These are phyloP conservation scores for Sturnira hondurensis DNA, from an alignment of 2,113 vertebrate species.

Conservation along the genomic window DNA sequence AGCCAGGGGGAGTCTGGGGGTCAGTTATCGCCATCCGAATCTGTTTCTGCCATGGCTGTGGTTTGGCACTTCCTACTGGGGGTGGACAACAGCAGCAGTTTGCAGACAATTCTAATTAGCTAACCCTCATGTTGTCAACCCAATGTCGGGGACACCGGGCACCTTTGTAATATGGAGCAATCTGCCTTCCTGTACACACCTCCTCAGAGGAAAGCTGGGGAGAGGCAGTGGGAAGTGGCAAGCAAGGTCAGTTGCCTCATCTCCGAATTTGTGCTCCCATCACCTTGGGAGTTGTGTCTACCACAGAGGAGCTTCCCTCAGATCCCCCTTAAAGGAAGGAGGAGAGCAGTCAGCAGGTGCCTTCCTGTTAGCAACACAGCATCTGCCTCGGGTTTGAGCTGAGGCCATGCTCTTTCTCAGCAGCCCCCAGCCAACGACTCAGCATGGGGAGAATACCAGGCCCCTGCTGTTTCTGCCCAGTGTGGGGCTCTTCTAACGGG, in stretches of 20 bases:
- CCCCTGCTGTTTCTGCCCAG: not conserved
- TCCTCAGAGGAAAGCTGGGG: not conserved
- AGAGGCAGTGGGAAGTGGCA: not conserved
- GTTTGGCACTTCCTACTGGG: not conserved
- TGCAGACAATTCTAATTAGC: not conserved
- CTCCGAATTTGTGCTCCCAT: not conserved
- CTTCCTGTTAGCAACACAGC: not conserved
- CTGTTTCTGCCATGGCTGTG: not conserved
- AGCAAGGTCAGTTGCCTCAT: not conserved
- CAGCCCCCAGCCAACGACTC: not conserved
- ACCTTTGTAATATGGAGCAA: not conserved
- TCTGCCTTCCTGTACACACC: not conserved
- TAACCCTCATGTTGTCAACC: not conserved
- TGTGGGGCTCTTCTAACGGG: not conserved
- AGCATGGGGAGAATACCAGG: not conserved
- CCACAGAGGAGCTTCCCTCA: not conserved
- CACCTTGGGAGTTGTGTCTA: not conserved
- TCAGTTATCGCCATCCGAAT: not conserved
- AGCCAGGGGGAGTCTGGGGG: fast-evolving
- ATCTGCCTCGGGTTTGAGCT: not conserved
- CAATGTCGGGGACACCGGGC: not conserved
- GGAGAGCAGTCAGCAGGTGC: not conserved
- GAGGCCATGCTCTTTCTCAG: not conserved
- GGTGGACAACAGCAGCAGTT: not conserved
- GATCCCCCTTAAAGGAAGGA: not conserved